Conservation (phyloP, 35 echinoderm and acorn worm species). For the Ophiothrix spiculata region DNA sequence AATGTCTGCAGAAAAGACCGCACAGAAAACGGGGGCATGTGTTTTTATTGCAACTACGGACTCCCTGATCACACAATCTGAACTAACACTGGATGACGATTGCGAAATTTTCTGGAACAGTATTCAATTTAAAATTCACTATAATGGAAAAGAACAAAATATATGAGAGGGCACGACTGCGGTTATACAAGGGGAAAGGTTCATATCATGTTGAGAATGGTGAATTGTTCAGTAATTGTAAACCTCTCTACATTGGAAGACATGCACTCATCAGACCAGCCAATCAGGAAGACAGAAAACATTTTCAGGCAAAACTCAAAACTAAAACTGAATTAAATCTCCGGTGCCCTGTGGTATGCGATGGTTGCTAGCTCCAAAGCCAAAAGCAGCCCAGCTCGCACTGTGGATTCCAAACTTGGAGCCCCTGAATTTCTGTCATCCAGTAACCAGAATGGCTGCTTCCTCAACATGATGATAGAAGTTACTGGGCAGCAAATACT, state of each 20-base stretch:
- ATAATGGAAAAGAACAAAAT: no score
- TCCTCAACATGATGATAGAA: neutral
- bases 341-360: neutral
- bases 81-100: no score
- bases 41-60: no score
- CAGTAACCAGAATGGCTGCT: neutral
- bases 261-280: neutral
- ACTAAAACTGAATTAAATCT: neutral
- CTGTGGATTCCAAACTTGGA: neutral
- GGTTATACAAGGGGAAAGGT: no score
- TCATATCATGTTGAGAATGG: no score
- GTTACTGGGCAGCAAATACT: neutral
- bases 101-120: no score
- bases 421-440: neutral
- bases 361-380: neutral
- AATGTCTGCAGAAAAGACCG: no score
- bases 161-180: no score
- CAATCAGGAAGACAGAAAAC: neutral
- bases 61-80: no score
- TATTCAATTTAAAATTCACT: no score
- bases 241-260: neutral
- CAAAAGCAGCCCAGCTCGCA: neutral
- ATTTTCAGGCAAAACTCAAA: neutral
- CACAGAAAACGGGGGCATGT: no score
- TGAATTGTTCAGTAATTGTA: slow-evolving; percentile 3